Evolutionary conservation across 1,140 invertebrate genomes (phyloP), one percentile per base, ranked within the genome.

Genomic region (Ganaspis sp.): DNA sequence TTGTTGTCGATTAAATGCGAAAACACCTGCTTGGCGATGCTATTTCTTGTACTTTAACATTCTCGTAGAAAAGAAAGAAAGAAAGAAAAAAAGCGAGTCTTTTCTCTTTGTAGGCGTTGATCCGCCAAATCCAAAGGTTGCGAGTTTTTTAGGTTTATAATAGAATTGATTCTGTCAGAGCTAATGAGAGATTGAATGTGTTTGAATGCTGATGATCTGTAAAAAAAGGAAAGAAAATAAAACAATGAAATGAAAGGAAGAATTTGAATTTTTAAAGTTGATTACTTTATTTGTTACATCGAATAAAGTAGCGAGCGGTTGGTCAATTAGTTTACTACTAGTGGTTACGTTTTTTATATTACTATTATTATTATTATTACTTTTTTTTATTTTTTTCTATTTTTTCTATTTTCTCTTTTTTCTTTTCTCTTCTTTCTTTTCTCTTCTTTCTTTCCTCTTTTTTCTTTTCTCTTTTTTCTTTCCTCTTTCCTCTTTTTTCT

Each of bases 21-120:
- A 45, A 49, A 87, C 87, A 83, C 80, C 86, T 90, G 89, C 87
- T 90, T 86, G 83, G 84, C 86, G 86, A 91, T 90, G 82, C 88
- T 88, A 88, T 90, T 90, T 90, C 84, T 84, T 90, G 88, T 87
- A 85, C 81, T 70, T 19, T 70, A 64, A 82, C 74, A 82, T 83
- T 82, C 64, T 78, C 74, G 74, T 37, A 72, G 38, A 37, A 58
- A 73, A 45, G 29, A 58, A 73, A 73, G 12, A 54, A 49, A 73
- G 26, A 38, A 34, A 3, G n/a, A 15, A 77, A 72, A 75, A 70
- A 49, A 75, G 54, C 21, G 9, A 26, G 21, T 58, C n/a, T 37
- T 73, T 64, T 64, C 54, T 73, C n/a, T 15, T 3, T 1, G 4
- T 21, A 29, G 23, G 58, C 5, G 23, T 26, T 15, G 11, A 26